Evolutionary conservation across 2,797 vertebrate genomes (phyloP).

Genomic region (Carapus acus): DNA sequence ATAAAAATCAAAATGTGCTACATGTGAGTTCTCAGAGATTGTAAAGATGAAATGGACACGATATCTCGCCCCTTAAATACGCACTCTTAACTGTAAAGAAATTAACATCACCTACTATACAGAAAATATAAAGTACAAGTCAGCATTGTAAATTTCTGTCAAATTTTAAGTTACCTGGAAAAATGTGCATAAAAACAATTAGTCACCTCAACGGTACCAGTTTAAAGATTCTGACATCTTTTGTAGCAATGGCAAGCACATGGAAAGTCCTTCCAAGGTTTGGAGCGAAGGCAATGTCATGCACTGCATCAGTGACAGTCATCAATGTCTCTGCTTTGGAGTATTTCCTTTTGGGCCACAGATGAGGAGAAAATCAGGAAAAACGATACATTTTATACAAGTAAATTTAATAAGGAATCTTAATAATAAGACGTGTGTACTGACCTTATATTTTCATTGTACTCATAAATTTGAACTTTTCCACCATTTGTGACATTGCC

Average conservation of each 20-base stretch:
- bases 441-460: slow-evolving; percentile 95
- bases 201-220: slow-evolving; percentile 88
- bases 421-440: slow-evolving; percentile 1
- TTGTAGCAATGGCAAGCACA: slow-evolving; percentile 92
- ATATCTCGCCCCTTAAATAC: no score
- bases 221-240: slow-evolving; percentile 97
- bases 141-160: no score
- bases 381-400: neutral
- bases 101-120: no score
- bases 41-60: no score
- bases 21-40: no score
- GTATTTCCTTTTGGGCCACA: slow-evolving; percentile 79
- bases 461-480: slow-evolving; percentile 97
- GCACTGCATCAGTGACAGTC: slow-evolving; percentile 93
- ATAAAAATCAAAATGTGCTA: no score
- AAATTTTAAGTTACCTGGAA: neutral
- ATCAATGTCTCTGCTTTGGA: slow-evolving; percentile 92
- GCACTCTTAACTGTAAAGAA: no score
- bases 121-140: no score
- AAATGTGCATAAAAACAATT: neutral
- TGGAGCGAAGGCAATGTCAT: slow-evolving; percentile 94
- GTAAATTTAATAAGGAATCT: no score
- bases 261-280: slow-evolving; percentile 97
- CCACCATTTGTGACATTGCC: slow-evolving; percentile 85
- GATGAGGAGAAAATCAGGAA: neutral